A percentile compares a stretch with the other conserved stretches of the same genome.
phyloP scores from a whole-genome alignment of 2,113 vertebrate species.

The Callorhinus ursinus region DNA sequence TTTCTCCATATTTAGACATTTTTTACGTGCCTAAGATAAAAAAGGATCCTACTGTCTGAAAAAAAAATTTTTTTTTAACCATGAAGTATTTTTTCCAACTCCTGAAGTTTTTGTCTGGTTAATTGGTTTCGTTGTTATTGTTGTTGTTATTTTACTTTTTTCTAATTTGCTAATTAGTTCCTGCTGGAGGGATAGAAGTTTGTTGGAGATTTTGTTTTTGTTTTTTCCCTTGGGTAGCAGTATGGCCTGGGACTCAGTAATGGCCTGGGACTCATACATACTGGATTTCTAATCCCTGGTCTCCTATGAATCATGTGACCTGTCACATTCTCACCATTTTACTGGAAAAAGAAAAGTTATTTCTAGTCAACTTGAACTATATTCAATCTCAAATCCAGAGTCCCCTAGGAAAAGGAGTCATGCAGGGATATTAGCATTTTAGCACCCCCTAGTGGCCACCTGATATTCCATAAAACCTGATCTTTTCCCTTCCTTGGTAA shows the following conservation, averaged over 20 bases:
- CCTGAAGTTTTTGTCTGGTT: background rate
- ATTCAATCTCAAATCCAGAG: background rate
- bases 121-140: background rate
- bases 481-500: background rate
- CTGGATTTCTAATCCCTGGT: background rate
- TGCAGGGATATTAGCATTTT: background rate
- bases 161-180: background rate
- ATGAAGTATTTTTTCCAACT: background rate
- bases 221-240: background rate
- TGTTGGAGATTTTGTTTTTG: background rate
- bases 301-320: background rate
- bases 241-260: background rate
- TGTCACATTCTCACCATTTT: constrained; percentile 16
- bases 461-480: background rate
- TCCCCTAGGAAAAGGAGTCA: background rate
- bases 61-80: background rate
- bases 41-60: background rate
- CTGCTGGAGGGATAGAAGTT: background rate
- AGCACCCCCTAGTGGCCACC: constrained; percentile 42
- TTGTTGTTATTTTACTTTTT: background rate
- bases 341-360: constrained; percentile 46
- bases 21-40: background rate
- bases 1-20: background rate
- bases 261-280: background rate
- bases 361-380: background rate